Conservation (phyloP, 2,888 invertebrate species). For the Eristalis tenax region DNA sequence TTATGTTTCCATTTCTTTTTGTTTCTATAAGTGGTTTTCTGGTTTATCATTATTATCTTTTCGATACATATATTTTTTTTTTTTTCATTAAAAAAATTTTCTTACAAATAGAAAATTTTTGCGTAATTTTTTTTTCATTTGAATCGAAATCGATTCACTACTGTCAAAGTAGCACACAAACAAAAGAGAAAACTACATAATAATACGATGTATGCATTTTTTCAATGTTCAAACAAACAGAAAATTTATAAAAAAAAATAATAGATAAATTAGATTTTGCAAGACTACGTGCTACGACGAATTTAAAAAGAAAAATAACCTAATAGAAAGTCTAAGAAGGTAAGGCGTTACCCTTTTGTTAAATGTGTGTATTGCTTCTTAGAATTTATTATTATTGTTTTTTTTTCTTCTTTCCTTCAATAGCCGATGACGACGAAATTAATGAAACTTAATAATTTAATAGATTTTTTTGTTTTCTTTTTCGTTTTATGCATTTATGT, state of each 20-base stretch:
- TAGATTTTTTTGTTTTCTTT: slow-evolving; percentile 54
- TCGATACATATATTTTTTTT: no score
- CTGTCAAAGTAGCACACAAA: slow-evolving; percentile 63
- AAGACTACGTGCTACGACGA: slow-evolving; percentile 50
- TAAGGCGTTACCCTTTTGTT: slow-evolving; percentile 56
- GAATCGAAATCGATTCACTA: slow-evolving; percentile 49
- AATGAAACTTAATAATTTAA: slow-evolving; percentile 72
- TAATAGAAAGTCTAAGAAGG: slow-evolving; percentile 51
- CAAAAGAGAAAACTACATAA: slow-evolving; percentile 59
- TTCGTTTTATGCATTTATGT: slow-evolving; percentile 67
- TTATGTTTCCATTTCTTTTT: slow-evolving; percentile 73
- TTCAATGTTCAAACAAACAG: slow-evolving; percentile 40
- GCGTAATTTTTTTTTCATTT: background rate
- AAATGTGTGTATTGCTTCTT: slow-evolving; percentile 70
- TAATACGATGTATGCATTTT: slow-evolving; percentile 55
- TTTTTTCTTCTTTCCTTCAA: slow-evolving; percentile 43
- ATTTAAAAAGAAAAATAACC: slow-evolving; percentile 41
- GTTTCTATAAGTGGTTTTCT: slow-evolving; percentile 59
- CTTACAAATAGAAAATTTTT: slow-evolving; percentile 43
- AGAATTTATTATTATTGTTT: slow-evolving; percentile 60
- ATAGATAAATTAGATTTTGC: slow-evolving; percentile 58
- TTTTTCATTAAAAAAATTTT: slow-evolving; percentile 22
- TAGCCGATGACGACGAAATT: slow-evolving; percentile 54
- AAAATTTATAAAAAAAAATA: slow-evolving; percentile 44
- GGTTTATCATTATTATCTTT: slow-evolving; percentile 39